phyloP scores from a whole-genome alignment of 2,888 invertebrate species.

The Camponotus fellah region DNA sequence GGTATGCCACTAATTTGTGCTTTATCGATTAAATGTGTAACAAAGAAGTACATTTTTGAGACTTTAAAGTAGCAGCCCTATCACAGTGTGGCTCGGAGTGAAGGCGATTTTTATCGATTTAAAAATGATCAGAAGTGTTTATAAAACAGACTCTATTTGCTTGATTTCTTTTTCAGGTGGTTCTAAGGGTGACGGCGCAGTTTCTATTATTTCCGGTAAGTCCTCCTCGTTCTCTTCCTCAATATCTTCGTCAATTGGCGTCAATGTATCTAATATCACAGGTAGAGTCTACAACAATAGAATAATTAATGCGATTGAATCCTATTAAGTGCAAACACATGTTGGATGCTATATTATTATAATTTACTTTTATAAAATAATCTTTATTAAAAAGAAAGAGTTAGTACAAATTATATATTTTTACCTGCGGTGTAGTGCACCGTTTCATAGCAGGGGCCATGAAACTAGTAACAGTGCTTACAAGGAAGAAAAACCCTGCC shows the following conservation, averaged over 20 bases:
- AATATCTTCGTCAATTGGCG: constrained; percentile 92
- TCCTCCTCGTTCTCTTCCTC: constrained; percentile 92
- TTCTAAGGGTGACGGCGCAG: constrained; percentile 88
- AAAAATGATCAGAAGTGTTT: constrained; percentile 79
- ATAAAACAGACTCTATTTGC: constrained; percentile 92
- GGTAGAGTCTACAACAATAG: constrained; percentile 87
- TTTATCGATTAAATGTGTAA: constrained; percentile 78
- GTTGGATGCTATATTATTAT: neutral
- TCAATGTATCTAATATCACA: constrained; percentile 90
- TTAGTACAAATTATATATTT: neutral
- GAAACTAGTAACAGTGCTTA: constrained; percentile 95
- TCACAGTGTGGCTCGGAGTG: constrained; percentile 84
- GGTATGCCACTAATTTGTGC: constrained; percentile 77
- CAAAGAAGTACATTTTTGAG: constrained; percentile 72
- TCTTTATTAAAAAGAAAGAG: neutral
- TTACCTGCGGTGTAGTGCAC: constrained; percentile 84
- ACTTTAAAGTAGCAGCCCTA: constrained; percentile 79
- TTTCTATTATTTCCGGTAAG: constrained; percentile 93
- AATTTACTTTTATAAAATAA: constrained; percentile 1
- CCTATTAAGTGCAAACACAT: neutral
- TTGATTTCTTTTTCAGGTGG: constrained; percentile 88
- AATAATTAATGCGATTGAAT: constrained; percentile 1
- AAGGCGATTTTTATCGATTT: constrained; percentile 73
- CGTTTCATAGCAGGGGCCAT: constrained; percentile 92
- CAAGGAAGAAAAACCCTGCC: constrained; percentile 95